Evolutionary conservation across 2,113 vertebrate genomes (phyloP).

Genomic region (Leptocoma aspasia): DNA sequence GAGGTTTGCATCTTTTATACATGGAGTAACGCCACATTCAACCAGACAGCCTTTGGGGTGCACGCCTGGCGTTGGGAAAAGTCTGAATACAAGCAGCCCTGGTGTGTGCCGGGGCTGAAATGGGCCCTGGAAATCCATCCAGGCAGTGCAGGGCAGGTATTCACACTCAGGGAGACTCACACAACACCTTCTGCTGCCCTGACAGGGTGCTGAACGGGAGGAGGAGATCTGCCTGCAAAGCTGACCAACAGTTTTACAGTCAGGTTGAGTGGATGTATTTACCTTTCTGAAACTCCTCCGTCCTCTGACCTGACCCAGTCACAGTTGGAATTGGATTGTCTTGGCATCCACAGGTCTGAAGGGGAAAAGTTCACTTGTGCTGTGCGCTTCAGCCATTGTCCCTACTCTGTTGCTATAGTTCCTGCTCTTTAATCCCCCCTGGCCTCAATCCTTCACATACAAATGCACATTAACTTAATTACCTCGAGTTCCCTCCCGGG

Average conservation of each 20-base stretch:
- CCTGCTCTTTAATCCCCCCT: slow-evolving; percentile 23
- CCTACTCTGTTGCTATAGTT: slow-evolving; percentile 24
- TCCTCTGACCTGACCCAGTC: background rate
- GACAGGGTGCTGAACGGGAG: fast-evolving
- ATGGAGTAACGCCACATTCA: background rate
- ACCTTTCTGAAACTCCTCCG: background rate
- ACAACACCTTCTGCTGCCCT: background rate
- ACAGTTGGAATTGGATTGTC: background rate
- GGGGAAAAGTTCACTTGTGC: slow-evolving; percentile 35
- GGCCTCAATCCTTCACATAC: slow-evolving; percentile 53
- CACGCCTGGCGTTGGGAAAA: background rate
- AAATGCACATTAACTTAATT: slow-evolving; percentile 38
- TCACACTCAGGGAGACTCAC: background rate
- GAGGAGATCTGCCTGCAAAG: background rate
- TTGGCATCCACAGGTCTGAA: background rate
- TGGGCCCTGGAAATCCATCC: background rate
- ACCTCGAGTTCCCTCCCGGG: background rate
- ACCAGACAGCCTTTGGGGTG: background rate
- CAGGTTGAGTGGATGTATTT: background rate
- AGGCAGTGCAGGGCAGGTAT: background rate
- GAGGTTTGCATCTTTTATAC: background rate
- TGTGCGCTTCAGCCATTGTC: background rate
- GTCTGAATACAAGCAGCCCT: background rate
- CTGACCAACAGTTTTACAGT: background rate
- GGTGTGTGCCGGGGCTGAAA: background rate